Evolutionary conservation across 1,140 invertebrate genomes (phyloP), one percentile per base, ranked within the genome.

Genomic region (Parasteatoda tepidariorum): DNA sequence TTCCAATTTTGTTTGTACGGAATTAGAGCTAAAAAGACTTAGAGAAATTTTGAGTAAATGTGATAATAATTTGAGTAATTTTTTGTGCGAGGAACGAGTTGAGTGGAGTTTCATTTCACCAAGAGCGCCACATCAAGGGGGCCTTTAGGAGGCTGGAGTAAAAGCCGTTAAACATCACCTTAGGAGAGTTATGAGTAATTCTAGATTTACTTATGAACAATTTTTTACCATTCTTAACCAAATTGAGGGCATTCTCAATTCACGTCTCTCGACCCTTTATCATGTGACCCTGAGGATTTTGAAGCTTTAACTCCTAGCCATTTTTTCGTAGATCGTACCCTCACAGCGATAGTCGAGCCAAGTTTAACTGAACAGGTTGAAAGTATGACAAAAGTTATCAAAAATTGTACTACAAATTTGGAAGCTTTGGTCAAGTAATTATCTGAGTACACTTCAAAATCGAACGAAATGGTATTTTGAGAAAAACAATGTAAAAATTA

Each of bases 41-140:
- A 3, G 24, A 18, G n/a, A 68, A 48, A 18, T 68, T 4, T 5
- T 34, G 11, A 41, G 24, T 6, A 26, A 22, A 28, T 9, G 4
- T 13, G 31, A 38, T 3, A 5, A 64, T 3, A 33, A 28, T 48
- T 13, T 62, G 38, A 0, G 54, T 15, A 24, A 33, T 7, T 71
- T n/a, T 18, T 34, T 54, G 11, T 62, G 2, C n/a, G 28, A 26
- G 0, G 71, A 74, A 67, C 3, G 33, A 41, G 73, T 66, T 30
- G 34, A 70, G n/a, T 61, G 30, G 55, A 57, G 34, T 33, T 61
- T 59, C 24, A 74, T 59, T 15, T n/a, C 54, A 33, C 55, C 67
- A 9, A 74, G 34, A 24, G 33, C 31, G 7, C 71, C 71, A 26
- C 6, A 38, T 24, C 61, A 59, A 13, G 55, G 71, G 15, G 55